phyloP scores from a whole-genome alignment of 2,113 vertebrate species.

The Hippolais icterina region DNA sequence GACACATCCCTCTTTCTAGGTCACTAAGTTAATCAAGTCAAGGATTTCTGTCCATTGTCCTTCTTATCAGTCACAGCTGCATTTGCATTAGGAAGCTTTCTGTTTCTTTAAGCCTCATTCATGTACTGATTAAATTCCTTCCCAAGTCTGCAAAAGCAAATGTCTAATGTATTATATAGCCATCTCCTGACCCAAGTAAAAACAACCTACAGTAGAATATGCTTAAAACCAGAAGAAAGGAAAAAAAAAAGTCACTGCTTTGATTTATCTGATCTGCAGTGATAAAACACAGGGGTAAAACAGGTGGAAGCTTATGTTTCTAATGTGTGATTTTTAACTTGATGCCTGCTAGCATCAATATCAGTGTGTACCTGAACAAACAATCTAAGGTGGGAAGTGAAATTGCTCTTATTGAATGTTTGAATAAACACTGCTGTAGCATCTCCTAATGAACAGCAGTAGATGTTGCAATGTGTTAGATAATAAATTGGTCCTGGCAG shows the following conservation, averaged over 20 bases:
- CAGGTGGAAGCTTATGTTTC: neutral
- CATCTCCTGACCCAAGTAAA: conserved; percentile 4
- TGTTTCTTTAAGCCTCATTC: conserved; percentile 56
- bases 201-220: neutral
- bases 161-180: conserved; percentile 48
- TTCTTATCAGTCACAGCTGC: conserved; percentile 66
- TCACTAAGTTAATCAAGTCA: conserved; percentile 73
- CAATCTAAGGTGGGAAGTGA: neutral
- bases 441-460: neutral
- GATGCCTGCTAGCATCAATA: neutral
- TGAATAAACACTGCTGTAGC: neutral
- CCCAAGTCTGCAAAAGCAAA: conserved; percentile 38
- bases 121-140: conserved; percentile 54
- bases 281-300: neutral
- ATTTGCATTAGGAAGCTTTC: conserved; percentile 61
- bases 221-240: conserved; percentile 2
- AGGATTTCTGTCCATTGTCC: conserved; percentile 65
- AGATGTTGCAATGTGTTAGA: neutral
- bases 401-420: neutral
- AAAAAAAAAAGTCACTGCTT: neutral
- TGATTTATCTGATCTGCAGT: neutral
- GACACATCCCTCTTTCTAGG: conserved; percentile 65
- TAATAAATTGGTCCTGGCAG: conserved; percentile 28
- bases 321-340: neutral
- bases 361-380: neutral